Evolutionary conservation across 2,797 vertebrate species (phyloP), one percentile per base, ranked within the genome.

Genomic region (Enteromius argenteus): DNA sequence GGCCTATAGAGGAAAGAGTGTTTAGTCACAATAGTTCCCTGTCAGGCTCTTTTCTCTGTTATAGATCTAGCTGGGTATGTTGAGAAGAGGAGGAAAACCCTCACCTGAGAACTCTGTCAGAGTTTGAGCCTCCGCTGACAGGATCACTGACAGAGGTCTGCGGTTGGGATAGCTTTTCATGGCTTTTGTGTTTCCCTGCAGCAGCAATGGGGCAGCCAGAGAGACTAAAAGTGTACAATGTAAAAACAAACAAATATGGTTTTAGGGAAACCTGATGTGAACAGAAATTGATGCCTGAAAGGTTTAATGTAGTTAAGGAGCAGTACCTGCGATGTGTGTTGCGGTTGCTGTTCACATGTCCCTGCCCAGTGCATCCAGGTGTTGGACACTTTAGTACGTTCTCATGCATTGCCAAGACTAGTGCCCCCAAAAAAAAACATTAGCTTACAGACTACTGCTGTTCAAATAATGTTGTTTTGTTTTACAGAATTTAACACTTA

Each of bases 351-450:
- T 99, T 99, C 91, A 99, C 98, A 11, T 99, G 98, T 85, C 98
- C 98, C 93, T 99, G 98, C 89, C 98, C 98, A 8, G 98, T 99
- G 93, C 98, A 99, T 85, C 98, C 98, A 21, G 97, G 97, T 5
- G 98, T 99, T 15, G 98, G 98, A 93, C 98, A 99, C 94, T 99
- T 99, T 91, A 99, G 92, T 92, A 99, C 96, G 68, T 98, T 99
- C 95, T 99, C 98, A 15, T 99, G 98, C 98, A 99, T 99, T 80
- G 98, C 98, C 95, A 99, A 89, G 90, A 99, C 98, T 99, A 94
- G 42, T 92, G 27, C 80, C 49, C 27, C 27, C n/a, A 21, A 35
- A 62, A n/a, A 51, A 13, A 78, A 39, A 80, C n/a, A 58, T 75
- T 46, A 30, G 27, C 37, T 39, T 58, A 72, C 9, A 27, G 51